Percentiles rank a stretch among this genome's conserved stretches.
Evolutionary conservation across 2,113 vertebrate species (phyloP).

Genomic region (Myotis lucifugus): DNA sequence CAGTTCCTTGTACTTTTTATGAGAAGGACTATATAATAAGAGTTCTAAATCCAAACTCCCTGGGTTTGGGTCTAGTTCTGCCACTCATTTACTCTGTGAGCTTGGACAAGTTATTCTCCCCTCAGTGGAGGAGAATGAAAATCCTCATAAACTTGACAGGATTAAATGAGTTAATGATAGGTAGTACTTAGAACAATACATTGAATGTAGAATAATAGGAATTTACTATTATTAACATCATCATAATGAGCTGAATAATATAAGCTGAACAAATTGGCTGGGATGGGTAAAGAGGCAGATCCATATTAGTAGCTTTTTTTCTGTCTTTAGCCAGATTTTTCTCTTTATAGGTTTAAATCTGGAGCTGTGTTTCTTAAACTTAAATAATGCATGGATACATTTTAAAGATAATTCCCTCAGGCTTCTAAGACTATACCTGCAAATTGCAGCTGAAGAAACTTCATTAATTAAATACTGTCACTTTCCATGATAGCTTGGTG

Average conservation of each 20-base stretch:
- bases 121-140: not conserved
- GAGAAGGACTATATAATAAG: not conserved
- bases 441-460: not conserved
- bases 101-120: not conserved
- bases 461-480: not conserved
- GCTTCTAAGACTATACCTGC: not conserved
- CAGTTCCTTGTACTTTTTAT: not conserved
- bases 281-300: not conserved
- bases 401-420: not conserved
- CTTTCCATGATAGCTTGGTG: not conserved
- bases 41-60: not conserved
- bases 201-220: not conserved
- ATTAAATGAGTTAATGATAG: not conserved
- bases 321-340: not conserved
- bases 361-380: slow-evolving; percentile 4
- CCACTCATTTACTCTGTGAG: not conserved
- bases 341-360: not conserved
- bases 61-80: not conserved
- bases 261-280: not conserved
- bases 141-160: not conserved
- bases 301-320: not conserved
- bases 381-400: not conserved
- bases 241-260: not conserved
- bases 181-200: not conserved
- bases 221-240: not conserved